phyloP scores from a whole-genome alignment of 2,113 vertebrate species.

The Macrotis lagotis region DNA sequence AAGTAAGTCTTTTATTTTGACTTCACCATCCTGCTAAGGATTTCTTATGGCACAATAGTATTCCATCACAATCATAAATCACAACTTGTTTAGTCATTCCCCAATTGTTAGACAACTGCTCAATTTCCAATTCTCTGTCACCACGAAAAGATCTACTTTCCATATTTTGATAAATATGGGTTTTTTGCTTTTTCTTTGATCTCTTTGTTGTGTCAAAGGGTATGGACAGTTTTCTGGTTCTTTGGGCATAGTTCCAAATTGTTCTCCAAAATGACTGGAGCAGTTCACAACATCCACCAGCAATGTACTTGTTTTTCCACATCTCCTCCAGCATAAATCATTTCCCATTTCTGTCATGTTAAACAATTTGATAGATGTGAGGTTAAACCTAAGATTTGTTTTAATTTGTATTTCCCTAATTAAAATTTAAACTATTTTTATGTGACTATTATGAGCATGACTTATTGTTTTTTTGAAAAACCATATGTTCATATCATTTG shows the following conservation, averaged over 20 bases:
- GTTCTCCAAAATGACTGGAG: not conserved
- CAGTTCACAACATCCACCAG: not conserved
- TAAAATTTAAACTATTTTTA: not conserved
- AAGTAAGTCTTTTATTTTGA: not conserved
- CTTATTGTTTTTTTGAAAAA: not conserved
- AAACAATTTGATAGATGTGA: no score
- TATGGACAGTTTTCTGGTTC: not conserved
- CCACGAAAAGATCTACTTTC: not conserved
- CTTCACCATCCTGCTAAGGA: not conserved
- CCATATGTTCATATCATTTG: not conserved
- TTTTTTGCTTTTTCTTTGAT: not conserved
- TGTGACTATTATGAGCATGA: not conserved
- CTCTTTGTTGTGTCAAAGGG: not conserved
- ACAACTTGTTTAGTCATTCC: not conserved
- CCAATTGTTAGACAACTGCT: not conserved
- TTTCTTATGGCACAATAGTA: not conserved
- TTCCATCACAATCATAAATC: not conserved
- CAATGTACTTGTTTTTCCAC: not conserved
- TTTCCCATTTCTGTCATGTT: not conserved
- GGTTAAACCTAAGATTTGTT: no score
- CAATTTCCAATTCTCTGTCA: not conserved
- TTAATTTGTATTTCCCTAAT: no score
- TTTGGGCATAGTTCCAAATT: not conserved
- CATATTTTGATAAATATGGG: no score
- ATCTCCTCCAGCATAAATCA: not conserved